A percentile compares a stretch with the other conserved stretches of the same genome.
phyloP scores from a whole-genome alignment of 2,797 vertebrate species.

The Mormyrus proboscirostris region DNA sequence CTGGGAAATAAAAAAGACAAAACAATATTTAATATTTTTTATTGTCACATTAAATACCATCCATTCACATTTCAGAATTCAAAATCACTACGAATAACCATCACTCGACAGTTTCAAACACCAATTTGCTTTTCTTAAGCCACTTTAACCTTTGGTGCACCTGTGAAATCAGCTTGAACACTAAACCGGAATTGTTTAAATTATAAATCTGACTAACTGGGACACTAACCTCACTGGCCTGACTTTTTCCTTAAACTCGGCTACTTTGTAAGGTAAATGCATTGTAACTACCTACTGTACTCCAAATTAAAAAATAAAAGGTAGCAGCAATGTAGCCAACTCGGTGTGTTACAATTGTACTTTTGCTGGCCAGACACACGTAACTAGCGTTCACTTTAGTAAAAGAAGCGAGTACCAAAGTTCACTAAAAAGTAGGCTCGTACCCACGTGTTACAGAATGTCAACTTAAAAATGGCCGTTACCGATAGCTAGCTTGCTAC shows the following conservation, averaged over 20 bases:
- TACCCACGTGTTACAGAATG: conserved; percentile 25
- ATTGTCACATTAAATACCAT: conserved; percentile 92
- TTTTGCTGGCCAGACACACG: neutral
- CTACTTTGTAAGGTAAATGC: neutral
- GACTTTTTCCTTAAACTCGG: neutral
- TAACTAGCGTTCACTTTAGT: neutral
- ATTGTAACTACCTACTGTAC: neutral
- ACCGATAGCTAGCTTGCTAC: conserved; percentile 2
- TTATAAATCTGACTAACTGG: neutral
- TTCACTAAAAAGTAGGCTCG: neutral
- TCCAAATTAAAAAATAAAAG: neutral
- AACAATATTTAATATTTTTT: conserved; percentile 99
- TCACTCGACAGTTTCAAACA: conserved; percentile 61
- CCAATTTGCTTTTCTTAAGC: neutral
- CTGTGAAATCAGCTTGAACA: conserved; percentile 2
- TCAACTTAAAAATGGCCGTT: conserved; percentile 26
- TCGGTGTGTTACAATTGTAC: neutral
- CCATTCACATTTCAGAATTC: conserved; percentile 84
- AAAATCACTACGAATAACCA: conserved; percentile 67
- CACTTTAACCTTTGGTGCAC: conserved; percentile 1
- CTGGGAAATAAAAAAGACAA: conserved; percentile 98
- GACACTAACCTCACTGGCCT: neutral
- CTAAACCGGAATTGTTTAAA: neutral
- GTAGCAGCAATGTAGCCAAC: neutral
- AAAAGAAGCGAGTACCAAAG: neutral